phyloP scores from a whole-genome alignment of 2,888 invertebrate species.

The Lordiphosa fenestrarum region DNA sequence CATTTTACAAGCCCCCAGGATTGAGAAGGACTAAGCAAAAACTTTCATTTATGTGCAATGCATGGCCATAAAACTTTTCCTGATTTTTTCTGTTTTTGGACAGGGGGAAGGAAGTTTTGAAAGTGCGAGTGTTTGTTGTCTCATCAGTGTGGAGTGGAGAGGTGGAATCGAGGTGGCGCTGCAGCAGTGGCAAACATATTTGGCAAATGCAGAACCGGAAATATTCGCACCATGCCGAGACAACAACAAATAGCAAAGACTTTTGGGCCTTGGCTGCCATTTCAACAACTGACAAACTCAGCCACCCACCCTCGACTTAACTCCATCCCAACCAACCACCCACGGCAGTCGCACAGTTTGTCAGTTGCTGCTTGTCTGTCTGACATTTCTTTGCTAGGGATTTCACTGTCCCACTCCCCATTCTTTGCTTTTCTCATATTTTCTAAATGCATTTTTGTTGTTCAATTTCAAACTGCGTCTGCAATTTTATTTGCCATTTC shows the following conservation, averaged over 20 bases:
- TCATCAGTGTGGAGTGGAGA: conserved; percentile 8
- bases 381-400: conserved; percentile 22
- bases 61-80: conserved; percentile 68
- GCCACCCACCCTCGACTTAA: neutral
- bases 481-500: conserved; percentile 63
- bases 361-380: conserved; percentile 39
- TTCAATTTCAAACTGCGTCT: conserved; percentile 71
- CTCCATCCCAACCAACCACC: neutral
- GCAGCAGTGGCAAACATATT: conserved; percentile 58
- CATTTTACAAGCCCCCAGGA: conserved; percentile 36
- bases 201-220: conserved; percentile 74
- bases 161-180: neutral
- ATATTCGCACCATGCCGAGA: conserved; percentile 71
- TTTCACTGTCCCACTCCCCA: conserved; percentile 11
- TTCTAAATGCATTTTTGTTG: conserved; percentile 74
- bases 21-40: conserved; percentile 48
- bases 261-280: conserved; percentile 42
- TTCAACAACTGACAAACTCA: conserved; percentile 58
- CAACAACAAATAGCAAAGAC: conserved; percentile 44
- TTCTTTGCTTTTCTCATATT: conserved; percentile 45
- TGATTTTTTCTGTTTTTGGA: conserved; percentile 19
- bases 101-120: conserved; percentile 57
- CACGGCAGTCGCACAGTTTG: conserved; percentile 37
- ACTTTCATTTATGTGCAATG: conserved; percentile 72
- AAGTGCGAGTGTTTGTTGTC: conserved; percentile 68